These are phyloP conservation scores for Orthonyx spaldingii DNA, from an alignment of 2,113 vertebrate genomes.

Conservation along the genomic window DNA sequence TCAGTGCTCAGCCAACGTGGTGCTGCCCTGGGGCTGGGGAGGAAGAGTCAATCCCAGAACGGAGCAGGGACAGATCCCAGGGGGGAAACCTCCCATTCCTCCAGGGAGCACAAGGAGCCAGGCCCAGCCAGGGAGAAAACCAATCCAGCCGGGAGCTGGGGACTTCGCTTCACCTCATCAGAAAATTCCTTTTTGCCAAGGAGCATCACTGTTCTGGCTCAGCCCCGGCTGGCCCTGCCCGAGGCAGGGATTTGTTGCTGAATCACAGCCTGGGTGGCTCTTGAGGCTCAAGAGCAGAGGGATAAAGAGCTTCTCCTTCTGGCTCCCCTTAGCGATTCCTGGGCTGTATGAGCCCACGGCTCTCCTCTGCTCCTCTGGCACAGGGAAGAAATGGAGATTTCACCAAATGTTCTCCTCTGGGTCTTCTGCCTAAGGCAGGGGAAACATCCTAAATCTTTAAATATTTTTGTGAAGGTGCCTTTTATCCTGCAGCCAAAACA, in stretches of 20 bases:
- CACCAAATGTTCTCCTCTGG: neutral
- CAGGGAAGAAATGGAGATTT: neutral
- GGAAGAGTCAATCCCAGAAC: accelerated
- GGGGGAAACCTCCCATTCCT: neutral
- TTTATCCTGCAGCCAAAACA: neutral
- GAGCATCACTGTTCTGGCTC: neutral
- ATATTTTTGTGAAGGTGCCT: neutral
- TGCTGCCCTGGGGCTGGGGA: neutral
- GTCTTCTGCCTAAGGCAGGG: no score
- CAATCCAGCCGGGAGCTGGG: neutral
- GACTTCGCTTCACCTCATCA: neutral
- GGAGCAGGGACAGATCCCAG: neutral
- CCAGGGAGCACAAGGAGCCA: neutral
- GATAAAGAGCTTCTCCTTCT: neutral
- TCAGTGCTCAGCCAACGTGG: accelerated
- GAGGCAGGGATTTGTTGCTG: neutral
- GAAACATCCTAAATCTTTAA: neutral
- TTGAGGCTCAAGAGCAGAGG: neutral
- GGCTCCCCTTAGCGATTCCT: neutral
- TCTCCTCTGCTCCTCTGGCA: accelerated
- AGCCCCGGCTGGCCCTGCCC: accelerated
- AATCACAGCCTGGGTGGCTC: accelerated
- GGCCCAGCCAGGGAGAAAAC: neutral
- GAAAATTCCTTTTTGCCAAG: neutral
- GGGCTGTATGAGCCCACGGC: accelerated